These are phyloP conservation scores for Peromyscus polionotus DNA, from an alignment of 2,113 vertebrate species.

Conservation along the genomic window DNA sequence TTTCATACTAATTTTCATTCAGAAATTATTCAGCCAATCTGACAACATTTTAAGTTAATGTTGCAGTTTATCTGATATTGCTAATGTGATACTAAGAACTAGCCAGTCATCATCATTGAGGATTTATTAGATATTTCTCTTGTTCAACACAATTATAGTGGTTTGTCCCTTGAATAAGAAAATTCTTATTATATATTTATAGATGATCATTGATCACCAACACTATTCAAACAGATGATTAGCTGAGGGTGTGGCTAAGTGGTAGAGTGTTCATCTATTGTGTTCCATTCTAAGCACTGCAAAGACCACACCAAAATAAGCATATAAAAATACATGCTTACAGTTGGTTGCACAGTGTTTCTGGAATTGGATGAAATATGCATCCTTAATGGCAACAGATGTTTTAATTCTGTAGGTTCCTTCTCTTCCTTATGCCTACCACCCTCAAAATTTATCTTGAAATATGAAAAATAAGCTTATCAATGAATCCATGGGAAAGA, in stretches of 20 bases:
- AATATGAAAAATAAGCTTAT: not conserved
- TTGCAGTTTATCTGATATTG: constrained; percentile 44
- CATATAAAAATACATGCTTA: not conserved
- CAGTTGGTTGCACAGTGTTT: not conserved
- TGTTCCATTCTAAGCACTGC: not conserved
- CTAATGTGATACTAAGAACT: constrained; percentile 43
- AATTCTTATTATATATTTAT: constrained; percentile 32
- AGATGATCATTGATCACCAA: not conserved
- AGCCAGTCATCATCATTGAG: not conserved
- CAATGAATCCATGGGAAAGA: not conserved
- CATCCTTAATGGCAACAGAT: not conserved
- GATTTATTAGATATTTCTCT: constrained; percentile 51
- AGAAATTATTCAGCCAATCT: constrained; percentile 67
- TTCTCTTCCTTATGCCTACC: not conserved
- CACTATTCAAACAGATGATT: constrained; percentile 2
- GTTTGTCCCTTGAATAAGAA: constrained; percentile 20
- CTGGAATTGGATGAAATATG: constrained; percentile 17
- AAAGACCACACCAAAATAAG: not conserved
- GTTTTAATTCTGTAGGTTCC: not conserved
- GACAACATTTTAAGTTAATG: constrained; percentile 48
- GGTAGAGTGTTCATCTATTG: not conserved
- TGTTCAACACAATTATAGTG: not conserved
- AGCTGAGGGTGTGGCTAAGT: not conserved
- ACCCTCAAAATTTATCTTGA: not conserved
- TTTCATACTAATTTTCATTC: constrained; percentile 51